Base-by-base conservation (phyloP, 2,113 vertebrate genomes). In the Gallinago media region DNA sequence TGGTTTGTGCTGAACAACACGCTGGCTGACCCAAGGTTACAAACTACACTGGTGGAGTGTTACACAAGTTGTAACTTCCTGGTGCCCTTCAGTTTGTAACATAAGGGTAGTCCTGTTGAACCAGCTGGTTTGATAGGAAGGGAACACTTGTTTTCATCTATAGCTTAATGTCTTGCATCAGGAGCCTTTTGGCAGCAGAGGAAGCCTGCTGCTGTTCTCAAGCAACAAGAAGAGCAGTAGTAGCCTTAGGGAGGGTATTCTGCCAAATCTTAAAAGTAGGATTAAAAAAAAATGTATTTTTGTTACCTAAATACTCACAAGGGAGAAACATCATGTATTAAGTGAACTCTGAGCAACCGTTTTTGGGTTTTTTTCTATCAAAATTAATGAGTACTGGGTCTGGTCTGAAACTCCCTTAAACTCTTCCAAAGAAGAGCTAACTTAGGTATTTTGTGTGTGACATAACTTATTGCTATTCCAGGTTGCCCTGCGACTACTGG, bases 401-500 rank as follows among this genome's bases (percentile, higher is more conserved):
- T 85, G 59, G 31, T 36, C 47, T 27, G 47, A 67, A 12, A 15
- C 20, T 63, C 65, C 65, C 20, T 54, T 71, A 62, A 79, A 23
- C 44, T 26, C 26, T 49, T 36, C 27, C 7, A 47, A 68, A 6
- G 3, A 77, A 61, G 29, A 67, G 32, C 15, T 32, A 67, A 6
- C 10, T 54, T 16, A 4, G 49, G 80, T 49, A 6, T 61, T 49
- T 61, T 17, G 4, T 49, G 11, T 85, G 23, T 94, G 68, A 85
- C 38, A 2, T 25, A 50, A 81, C 25, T n/a, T 66, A 4, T 29
- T 97, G 46, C 23, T 66, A 0, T 98, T 97, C 61, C 97, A 99
- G 99, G 99, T 99, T 96, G 99, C 99, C 46, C 98, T 99, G 59
- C 97, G 98, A n/a, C 98, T 99, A 9, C 96, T 99, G 85, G 99